Conservation (phyloP, 2,888 invertebrate genomes). For the Apoderus coryli region DNA sequence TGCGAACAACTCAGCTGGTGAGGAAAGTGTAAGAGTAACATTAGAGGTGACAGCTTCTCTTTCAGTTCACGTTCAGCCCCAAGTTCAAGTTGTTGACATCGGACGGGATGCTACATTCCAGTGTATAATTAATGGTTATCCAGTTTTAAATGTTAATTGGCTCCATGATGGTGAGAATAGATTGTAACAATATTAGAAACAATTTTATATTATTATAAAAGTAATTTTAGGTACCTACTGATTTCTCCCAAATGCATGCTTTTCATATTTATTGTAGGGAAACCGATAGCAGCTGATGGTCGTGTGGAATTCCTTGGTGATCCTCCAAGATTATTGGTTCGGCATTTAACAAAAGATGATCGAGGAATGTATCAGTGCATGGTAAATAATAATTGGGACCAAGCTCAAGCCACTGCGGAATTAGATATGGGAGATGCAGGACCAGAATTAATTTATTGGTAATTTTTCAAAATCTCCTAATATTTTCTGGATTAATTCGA, state of each 20-base stretch:
- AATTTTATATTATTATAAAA: no score
- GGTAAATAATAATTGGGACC: conserved; percentile 70
- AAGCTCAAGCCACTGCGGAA: conserved; percentile 70
- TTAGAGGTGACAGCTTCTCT: conserved; percentile 68
- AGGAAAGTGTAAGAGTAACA: conserved; percentile 62
- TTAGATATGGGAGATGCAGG: conserved; percentile 74
- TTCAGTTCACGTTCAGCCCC: conserved; percentile 66
- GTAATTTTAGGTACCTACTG: no score
- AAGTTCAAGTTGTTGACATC: conserved; percentile 64
- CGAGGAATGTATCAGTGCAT: conserved; percentile 89
- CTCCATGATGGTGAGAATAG: conserved; percentile 47
- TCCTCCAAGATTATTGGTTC: conserved; percentile 35
- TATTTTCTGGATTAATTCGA: neutral
- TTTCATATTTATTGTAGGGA: no score
- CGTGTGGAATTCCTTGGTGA: conserved; percentile 29
- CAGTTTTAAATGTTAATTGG: conserved; percentile 68
- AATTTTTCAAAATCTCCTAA: conserved; percentile 3
- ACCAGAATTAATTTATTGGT: conserved; percentile 75
- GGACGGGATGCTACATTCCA: conserved; percentile 75
- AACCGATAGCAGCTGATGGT: conserved; percentile 31
- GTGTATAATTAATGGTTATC: conserved; percentile 77
- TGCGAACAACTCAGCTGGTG: conserved; percentile 81
- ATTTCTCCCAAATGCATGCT: no score
- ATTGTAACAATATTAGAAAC: no score
- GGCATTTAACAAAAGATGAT: conserved; percentile 61